These are phyloP conservation scores for Lutraria lutraria DNA, from an alignment of 2,888 invertebrate genomes.

Conservation along the genomic window DNA sequence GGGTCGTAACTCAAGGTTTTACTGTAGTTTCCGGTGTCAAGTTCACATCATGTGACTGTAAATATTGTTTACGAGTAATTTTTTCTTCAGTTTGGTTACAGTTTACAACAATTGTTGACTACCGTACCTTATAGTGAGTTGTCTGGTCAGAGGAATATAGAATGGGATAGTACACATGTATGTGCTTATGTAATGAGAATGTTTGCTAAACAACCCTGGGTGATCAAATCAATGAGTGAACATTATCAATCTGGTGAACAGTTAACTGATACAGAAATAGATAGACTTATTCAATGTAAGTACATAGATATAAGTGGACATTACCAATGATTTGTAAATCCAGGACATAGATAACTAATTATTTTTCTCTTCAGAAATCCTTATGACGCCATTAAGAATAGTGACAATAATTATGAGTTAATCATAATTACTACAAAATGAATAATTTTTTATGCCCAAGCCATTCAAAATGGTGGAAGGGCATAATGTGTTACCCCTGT, in stretches of 20 bases:
- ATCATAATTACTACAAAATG: too few relatives aligned
- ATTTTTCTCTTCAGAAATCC: too few relatives aligned
- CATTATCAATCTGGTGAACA: slow-evolving; percentile 92
- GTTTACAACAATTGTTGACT: slow-evolving; percentile 94
- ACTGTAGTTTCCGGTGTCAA: too few relatives aligned
- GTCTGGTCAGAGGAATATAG: slow-evolving; percentile 94
- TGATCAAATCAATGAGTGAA: slow-evolving; percentile 90
- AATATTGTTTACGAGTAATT: background rate
- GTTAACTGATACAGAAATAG: slow-evolving; percentile 90
- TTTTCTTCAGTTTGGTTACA: slow-evolving; percentile 92
- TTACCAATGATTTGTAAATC: too few relatives aligned
- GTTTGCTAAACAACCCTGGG: slow-evolving; percentile 91
- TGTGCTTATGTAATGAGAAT: slow-evolving; percentile 93
- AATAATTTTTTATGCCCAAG: too few relatives aligned
- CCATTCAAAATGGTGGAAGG: too few relatives aligned
- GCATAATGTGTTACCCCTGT: too few relatives aligned
- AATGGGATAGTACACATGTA: slow-evolving; percentile 97
- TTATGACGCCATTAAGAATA: too few relatives aligned
- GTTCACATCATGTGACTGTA: too few relatives aligned
- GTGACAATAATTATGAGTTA: too few relatives aligned
- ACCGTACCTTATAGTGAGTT: slow-evolving; percentile 94
- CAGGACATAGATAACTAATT: too few relatives aligned
- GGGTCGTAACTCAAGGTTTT: too few relatives aligned
- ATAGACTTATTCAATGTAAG: slow-evolving; percentile 89
- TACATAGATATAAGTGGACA: background rate